A percentile compares a stretch with the other conserved stretches of the same genome.
Evolutionary conservation across 2,113 vertebrate species (phyloP).

Genomic region (Stomatorhinus ivindoensis): DNA sequence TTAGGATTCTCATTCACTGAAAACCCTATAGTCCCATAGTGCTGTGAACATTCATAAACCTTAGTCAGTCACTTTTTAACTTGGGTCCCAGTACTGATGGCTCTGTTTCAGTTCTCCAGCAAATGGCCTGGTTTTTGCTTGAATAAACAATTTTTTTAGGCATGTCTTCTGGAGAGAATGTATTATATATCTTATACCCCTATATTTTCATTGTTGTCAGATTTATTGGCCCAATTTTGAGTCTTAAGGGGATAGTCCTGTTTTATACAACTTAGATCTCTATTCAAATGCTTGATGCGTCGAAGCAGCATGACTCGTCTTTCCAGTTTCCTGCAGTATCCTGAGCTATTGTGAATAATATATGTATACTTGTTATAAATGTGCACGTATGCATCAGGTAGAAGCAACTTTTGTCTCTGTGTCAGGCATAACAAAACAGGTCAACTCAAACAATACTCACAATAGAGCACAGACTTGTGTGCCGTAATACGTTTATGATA

Average conservation of each 20-base stretch:
- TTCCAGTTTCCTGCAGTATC: background rate
- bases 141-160: constrained; percentile 19
- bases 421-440: background rate
- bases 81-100: background rate
- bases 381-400: background rate
- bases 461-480: background rate
- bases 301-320: background rate
- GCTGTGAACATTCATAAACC: constrained; percentile 12
- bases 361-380: background rate
- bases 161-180: background rate
- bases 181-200: background rate
- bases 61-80: constrained; percentile 12
- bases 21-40: constrained; percentile 22
- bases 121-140: constrained; percentile 14
- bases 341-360: background rate
- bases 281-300: background rate
- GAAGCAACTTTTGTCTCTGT: background rate
- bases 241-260: background rate
- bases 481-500: background rate
- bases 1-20: constrained; percentile 23
- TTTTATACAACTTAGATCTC: background rate
- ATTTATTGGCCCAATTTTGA: constrained; percentile 18
- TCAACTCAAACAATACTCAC: background rate
- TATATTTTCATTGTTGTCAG: background rate
- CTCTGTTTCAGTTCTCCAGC: background rate